Conservation (phyloP, 2,888 invertebrate species). For the Lithophane semibrunnea region DNA sequence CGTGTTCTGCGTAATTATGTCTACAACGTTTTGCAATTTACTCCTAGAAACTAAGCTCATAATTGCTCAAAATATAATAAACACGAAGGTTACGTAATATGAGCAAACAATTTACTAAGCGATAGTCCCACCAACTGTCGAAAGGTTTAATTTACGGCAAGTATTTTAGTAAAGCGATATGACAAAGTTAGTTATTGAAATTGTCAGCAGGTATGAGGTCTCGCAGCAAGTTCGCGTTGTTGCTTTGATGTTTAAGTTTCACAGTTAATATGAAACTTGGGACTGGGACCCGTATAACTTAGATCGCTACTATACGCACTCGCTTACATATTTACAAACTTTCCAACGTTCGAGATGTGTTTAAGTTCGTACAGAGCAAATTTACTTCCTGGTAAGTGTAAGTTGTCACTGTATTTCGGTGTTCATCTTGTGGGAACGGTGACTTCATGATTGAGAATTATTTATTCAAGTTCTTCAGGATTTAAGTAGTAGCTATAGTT, state of each 20-base stretch:
- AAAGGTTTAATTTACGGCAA: conserved; percentile 55
- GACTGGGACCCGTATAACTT: conserved; percentile 70
- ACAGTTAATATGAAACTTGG: conserved; percentile 74
- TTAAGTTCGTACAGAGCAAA: conserved; percentile 57
- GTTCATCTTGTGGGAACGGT: background rate
- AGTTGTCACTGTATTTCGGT: conserved; percentile 18
- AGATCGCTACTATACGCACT: conserved; percentile 70
- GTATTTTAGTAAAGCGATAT: conserved; percentile 68
- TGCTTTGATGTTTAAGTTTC: conserved; percentile 78
- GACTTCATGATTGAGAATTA: background rate
- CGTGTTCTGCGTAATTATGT: background rate
- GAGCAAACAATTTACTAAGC: conserved; percentile 33
- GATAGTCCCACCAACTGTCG: conserved; percentile 39
- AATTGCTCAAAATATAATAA: conserved; percentile 23
- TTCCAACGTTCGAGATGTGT: conserved; percentile 59
- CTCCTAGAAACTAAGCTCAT: conserved; percentile 1
- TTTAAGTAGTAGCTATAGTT: background rate
- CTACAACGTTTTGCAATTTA: background rate
- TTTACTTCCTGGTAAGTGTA: conserved; percentile 48
- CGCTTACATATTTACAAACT: conserved; percentile 69
- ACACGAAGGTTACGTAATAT: conserved; percentile 15
- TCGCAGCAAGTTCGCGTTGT: conserved; percentile 67
- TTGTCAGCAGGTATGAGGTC: conserved; percentile 74
- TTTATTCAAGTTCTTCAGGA: background rate
- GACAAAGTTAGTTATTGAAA: conserved; percentile 78